These are phyloP conservation scores for Lutjanus erythropterus DNA, from an alignment of 2,113 vertebrate genomes.

Conservation along the genomic window DNA sequence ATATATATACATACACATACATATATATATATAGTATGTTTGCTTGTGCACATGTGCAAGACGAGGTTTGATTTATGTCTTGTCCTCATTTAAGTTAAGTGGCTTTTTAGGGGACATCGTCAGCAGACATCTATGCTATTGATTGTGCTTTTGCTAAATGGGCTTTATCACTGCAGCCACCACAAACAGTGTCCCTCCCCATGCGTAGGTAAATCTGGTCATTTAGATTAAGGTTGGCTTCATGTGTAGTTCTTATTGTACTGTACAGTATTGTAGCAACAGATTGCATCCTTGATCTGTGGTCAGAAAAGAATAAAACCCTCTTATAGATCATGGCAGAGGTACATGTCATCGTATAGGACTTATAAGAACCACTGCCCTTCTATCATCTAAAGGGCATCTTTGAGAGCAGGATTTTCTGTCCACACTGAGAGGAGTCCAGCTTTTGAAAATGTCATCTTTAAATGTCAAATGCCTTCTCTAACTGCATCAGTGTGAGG, in stretches of 20 bases:
- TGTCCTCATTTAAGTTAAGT: conserved; percentile 67
- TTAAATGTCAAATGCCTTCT: conserved; percentile 75
- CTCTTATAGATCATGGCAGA: conserved; percentile 16
- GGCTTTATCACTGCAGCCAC: conserved; percentile 43
- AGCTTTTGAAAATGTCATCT: conserved; percentile 67
- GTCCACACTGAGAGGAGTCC: conserved; percentile 36
- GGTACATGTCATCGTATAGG: conserved; percentile 9
- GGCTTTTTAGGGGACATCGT: conserved; percentile 67
- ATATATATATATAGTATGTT: background rate
- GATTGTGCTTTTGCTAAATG: conserved; percentile 70
- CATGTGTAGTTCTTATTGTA: conserved; percentile 1
- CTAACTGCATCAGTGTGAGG: conserved; percentile 23
- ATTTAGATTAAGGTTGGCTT: conserved; percentile 1
- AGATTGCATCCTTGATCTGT: conserved; percentile 25
- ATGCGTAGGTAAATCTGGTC: background rate
- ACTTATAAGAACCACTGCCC: conserved; percentile 28
- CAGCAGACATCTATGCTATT: conserved; percentile 69
- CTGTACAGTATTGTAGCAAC: background rate
- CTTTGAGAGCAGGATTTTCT: conserved; percentile 55
- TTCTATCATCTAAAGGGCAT: conserved; percentile 63
- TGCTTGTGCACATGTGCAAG: conserved; percentile 2
- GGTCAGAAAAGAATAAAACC: conserved; percentile 29
- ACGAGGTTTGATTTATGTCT: conserved; percentile 50
- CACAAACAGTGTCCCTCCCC: conserved; percentile 29
- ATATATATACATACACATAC: no score